These are phyloP conservation scores for Conus betulinus DNA, from an alignment of 1,140 invertebrate species.

Conservation along the genomic window DNA sequence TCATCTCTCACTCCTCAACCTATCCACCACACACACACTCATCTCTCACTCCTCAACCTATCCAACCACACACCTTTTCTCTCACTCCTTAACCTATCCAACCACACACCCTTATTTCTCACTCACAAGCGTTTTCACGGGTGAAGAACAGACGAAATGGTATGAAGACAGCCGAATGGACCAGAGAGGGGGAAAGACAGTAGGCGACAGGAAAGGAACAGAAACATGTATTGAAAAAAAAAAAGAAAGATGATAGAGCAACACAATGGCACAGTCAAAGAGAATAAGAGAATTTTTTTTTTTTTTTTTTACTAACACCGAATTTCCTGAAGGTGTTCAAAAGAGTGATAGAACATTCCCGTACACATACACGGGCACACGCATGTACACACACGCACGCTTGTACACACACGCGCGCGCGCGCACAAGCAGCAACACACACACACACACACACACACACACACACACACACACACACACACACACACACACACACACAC, in stretches of 20 bases:
- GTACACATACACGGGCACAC: neutral
- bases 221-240: too few relatives aligned
- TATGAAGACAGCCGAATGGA: neutral
- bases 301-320: too few relatives aligned
- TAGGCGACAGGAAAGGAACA: neutral
- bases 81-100: too few relatives aligned
- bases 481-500: neutral
- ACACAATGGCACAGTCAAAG: neutral
- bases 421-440: neutral
- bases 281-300: neutral
- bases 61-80: too few relatives aligned
- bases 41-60: too few relatives aligned
- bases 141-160: neutral
- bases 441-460: constrained; percentile 10
- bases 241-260: neutral
- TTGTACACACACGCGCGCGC: neutral
- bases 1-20: too few relatives aligned
- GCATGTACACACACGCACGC: neutral
- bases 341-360: neutral
- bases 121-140: too few relatives aligned
- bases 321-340: too few relatives aligned
- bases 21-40: too few relatives aligned
- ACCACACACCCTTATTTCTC: too few relatives aligned
- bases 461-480: neutral
- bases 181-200: neutral